Conservation (phyloP, 2,797 vertebrate genomes). For the Lophura swinhoii region DNA sequence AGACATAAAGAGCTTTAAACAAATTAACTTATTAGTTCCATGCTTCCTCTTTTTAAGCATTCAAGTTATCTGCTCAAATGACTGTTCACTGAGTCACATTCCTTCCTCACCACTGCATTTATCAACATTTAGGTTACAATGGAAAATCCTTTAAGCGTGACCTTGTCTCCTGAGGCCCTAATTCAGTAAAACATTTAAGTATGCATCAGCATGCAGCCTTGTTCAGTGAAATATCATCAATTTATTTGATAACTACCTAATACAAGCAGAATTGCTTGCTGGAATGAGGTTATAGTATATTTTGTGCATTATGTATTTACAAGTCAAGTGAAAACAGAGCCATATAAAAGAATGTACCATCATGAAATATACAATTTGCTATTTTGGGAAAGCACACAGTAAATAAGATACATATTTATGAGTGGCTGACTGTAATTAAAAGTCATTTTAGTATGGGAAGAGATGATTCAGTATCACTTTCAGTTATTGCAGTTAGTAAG, state of each 20-base stretch:
- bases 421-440: constrained; percentile 24
- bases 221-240: constrained; percentile 7
- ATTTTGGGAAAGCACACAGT: background rate
- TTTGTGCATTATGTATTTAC: background rate
- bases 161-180: constrained; percentile 28
- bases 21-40: constrained; percentile 20
- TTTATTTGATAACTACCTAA: background rate
- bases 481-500: background rate
- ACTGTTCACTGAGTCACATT: constrained; percentile 1
- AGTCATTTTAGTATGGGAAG: background rate
- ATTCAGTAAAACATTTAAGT: background rate
- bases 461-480: background rate
- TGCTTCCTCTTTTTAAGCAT: background rate
- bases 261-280: background rate
- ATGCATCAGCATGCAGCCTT: background rate
- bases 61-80: background rate
- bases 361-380: background rate
- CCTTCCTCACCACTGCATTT: constrained; percentile 3
- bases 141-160: constrained; percentile 40
- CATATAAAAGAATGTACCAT: background rate
- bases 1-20: background rate
- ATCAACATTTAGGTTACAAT: constrained; percentile 14
- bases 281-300: background rate
- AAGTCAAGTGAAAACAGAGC: background rate
- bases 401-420: background rate